phyloP scores from a whole-genome alignment of 2,888 invertebrate species.

The Eumerus sabulonum region DNA sequence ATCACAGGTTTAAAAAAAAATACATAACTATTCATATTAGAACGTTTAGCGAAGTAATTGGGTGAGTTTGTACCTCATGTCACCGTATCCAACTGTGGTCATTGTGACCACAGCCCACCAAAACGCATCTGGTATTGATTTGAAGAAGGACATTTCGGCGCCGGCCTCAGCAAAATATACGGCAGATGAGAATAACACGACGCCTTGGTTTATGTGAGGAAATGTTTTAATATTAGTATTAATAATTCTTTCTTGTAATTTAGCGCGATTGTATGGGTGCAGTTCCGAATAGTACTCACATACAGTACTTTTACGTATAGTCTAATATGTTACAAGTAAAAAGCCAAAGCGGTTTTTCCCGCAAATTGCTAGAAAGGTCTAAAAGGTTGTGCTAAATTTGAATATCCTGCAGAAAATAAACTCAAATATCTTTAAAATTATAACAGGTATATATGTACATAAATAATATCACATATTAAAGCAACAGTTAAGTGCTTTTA shows the following conservation, averaged over 20 bases:
- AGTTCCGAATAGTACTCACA: too few species aligned
- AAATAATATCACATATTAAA: too few species aligned
- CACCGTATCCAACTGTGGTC: conserved; percentile 99
- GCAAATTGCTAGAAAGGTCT: too few species aligned
- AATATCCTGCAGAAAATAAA: too few species aligned
- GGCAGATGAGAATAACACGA: conserved; percentile 99
- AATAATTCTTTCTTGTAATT: conserved; percentile 44
- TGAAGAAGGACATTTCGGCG: conserved; percentile 99
- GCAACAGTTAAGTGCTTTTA: too few species aligned
- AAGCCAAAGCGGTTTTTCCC: too few species aligned
- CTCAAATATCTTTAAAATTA: too few species aligned
- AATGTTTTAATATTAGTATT: conserved; percentile 65
- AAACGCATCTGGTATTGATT: conserved; percentile 99
- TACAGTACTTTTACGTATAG: too few species aligned
- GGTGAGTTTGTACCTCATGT: conserved; percentile 89
- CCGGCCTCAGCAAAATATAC: conserved; percentile 99
- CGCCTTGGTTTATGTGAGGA: conserved; percentile 84
- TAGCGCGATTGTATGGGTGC: too few species aligned
- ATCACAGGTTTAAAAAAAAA: conserved; percentile 47
- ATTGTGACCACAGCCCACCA: conserved; percentile 99
- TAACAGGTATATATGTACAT: too few species aligned
- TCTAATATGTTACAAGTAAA: too few species aligned
- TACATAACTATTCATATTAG: conserved; percentile 61
- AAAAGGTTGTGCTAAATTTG: too few species aligned
- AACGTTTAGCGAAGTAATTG: conserved; percentile 61